Evolutionary conservation across 2,888 invertebrate genomes (phyloP), one percentile per base, ranked within the genome.

Genomic region (Ypsolopha sequella): DNA sequence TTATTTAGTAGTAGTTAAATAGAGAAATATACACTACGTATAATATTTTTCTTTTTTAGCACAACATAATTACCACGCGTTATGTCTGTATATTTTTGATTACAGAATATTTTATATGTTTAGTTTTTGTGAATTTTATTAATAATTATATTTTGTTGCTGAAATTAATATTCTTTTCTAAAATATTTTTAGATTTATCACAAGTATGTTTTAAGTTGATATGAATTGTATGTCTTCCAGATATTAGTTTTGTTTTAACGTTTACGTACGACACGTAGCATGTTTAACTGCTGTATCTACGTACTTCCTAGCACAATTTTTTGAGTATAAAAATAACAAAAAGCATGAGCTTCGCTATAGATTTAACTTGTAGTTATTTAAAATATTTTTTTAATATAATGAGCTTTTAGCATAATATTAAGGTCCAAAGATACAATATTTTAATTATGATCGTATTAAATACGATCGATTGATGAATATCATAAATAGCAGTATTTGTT

Each of bases 41-140:
- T 47, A 34, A 24, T 61, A 56, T 56, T 55, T 58, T 52, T 54
- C 57, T 55, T 52, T 51, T 38, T 11, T 50, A 56, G 52, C 53
- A 52, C 48, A 52, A 55, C 48, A 36, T 35, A 9, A 14, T 55
- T 48, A 55, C 55, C 52, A 59, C 60, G 63, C 66, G 64, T 70
- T 71, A 64, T 76, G 66, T 81, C 70, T 81, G 78, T 79, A 80
- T 79, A 79, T 82, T 79, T 82, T 80, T 80, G 77, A 73, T 66
- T 74, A 64, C 72, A 67, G 68, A 60, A 55, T 48, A 57, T 60
- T 48, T 43, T 50, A 24, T 24, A 24, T 24, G 24, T 24, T 24
- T 24, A 24, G 24, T 24, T 24, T 24, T 24, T 24, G 24, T 24
- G 24, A 24, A 46, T 45, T n/a, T n/a, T 43, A 43, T 24, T 6